These are phyloP conservation scores for Dryas iulia DNA, from an alignment of 1,140 invertebrate species.

Conservation along the genomic window DNA sequence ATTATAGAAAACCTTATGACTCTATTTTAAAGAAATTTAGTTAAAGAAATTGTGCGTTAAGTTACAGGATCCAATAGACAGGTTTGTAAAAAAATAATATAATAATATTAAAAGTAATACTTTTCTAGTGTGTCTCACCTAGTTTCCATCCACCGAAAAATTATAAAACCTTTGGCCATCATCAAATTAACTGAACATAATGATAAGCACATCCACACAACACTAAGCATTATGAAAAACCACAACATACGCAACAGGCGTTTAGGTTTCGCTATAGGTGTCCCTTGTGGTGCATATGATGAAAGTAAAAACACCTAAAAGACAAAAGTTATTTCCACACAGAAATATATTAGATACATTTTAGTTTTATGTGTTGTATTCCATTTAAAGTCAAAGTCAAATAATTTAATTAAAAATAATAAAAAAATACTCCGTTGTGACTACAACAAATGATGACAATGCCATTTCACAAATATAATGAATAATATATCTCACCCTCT, in stretches of 20 bases:
- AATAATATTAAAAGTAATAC: too few relatives aligned
- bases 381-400: too few relatives aligned
- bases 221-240: slow-evolving; percentile 85
- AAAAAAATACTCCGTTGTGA: slow-evolving; percentile 1
- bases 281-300: slow-evolving; percentile 83
- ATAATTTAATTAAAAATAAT: too few relatives aligned
- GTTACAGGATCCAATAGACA: too few relatives aligned
- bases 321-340: too few relatives aligned
- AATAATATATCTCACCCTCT: slow-evolving; percentile 83
- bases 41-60: too few relatives aligned
- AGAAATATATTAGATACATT: too few relatives aligned
- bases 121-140: slow-evolving; percentile 50
- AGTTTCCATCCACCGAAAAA: slow-evolving; percentile 83
- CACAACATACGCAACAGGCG: slow-evolving; percentile 85
- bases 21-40: too few relatives aligned
- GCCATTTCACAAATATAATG: background rate
- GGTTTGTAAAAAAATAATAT: too few relatives aligned
- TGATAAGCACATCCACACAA: slow-evolving; percentile 85
- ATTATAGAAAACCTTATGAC: too few relatives aligned
- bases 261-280: slow-evolving; percentile 81
- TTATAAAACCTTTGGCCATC: slow-evolving; percentile 82
- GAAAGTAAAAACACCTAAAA: slow-evolving; percentile 84
- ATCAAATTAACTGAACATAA: slow-evolving; percentile 84
- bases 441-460: too few relatives aligned
- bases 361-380: too few relatives aligned